Conservation (phyloP, 2,113 vertebrate species). For the Platichthys stellatus region DNA sequence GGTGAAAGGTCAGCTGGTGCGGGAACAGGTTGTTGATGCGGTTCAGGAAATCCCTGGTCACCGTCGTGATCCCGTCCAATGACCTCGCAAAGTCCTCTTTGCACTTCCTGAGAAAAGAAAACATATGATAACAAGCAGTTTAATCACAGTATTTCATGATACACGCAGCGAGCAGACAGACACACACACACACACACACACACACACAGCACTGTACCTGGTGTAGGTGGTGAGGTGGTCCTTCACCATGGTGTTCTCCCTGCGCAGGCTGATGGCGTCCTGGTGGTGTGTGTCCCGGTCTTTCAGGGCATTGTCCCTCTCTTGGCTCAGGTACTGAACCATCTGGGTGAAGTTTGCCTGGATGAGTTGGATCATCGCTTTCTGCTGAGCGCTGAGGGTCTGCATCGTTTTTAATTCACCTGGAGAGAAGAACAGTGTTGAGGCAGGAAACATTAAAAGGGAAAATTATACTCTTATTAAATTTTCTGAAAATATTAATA, state of each 20-base stretch:
- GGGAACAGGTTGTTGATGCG: conserved; percentile 80
- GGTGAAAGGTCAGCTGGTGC: conserved; percentile 78
- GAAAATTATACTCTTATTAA: too few species aligned
- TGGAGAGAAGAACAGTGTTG: conserved; percentile 21
- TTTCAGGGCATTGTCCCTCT: conserved; percentile 66
- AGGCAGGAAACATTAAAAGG: not conserved
- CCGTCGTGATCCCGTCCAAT: conserved; percentile 77
- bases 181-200: not conserved
- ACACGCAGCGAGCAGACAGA: not conserved
- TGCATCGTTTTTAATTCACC: conserved; percentile 58
- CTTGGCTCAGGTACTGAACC: conserved; percentile 54
- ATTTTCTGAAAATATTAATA: too few species aligned
- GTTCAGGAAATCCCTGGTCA: conserved; percentile 76
- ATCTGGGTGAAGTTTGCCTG: conserved; percentile 77
- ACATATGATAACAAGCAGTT: too few species aligned
- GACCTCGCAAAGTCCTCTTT: conserved; percentile 81
- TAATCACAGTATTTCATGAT: not conserved
- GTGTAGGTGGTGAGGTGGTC: conserved; percentile 71
- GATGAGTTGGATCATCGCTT: conserved; percentile 59
- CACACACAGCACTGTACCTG: conserved; percentile 36
- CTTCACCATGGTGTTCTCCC: conserved; percentile 65
- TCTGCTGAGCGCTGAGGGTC: conserved; percentile 64
- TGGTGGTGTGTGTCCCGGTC: conserved; percentile 54
- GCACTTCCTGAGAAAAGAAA: conserved; percentile 71
- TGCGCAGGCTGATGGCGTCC: conserved; percentile 40